Percentiles rank a stretch among this genome's conserved stretches.
Evolutionary conservation across 30 jellyfish, hydroid and myxozoan genomes (phyloP).

Genomic region (Turritopsis dohrnii): DNA sequence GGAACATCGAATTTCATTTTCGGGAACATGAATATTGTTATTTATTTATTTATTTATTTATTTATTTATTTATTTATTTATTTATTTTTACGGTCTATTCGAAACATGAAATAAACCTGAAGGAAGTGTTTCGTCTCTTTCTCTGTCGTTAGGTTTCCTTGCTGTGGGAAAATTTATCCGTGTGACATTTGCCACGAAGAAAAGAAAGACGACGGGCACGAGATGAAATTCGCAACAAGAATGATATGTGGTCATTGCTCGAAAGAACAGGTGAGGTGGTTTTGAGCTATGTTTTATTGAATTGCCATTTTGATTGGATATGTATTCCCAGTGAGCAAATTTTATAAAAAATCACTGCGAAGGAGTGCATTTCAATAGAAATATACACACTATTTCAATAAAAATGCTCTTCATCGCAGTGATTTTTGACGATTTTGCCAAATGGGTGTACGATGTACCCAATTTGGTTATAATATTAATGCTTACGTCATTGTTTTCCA

Average conservation of each 20-base stretch:
- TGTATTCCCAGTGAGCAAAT: not conserved
- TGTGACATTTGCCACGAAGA: conserved; percentile 47
- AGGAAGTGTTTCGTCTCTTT: too few species aligned
- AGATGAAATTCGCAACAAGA: conserved; percentile 33
- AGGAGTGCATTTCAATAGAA: not conserved
- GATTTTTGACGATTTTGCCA: not conserved
- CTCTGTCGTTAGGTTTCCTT: conserved; percentile 31
- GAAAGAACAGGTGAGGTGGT: conserved; percentile 38
- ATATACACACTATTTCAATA: not conserved
- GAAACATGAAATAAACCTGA: too few species aligned
- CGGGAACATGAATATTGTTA: too few species aligned
- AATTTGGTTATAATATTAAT: not conserved
- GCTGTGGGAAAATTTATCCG: conserved; percentile 45
- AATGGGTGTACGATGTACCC: too few species aligned
- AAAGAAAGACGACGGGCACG: conserved; percentile 29
- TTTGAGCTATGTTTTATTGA: too few species aligned
- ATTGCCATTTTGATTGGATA: too few species aligned
- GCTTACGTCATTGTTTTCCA: too few species aligned
- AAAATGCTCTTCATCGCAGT: not conserved
- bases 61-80: too few species aligned
- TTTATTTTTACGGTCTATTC: too few species aligned
- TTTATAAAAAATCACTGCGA: not conserved
- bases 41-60: too few species aligned
- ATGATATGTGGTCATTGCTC: conserved; percentile 49
- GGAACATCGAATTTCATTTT: too few species aligned